These are phyloP conservation scores for Thinocorus orbignyianus DNA, from an alignment of 2,113 vertebrate genomes.

Conservation along the genomic window DNA sequence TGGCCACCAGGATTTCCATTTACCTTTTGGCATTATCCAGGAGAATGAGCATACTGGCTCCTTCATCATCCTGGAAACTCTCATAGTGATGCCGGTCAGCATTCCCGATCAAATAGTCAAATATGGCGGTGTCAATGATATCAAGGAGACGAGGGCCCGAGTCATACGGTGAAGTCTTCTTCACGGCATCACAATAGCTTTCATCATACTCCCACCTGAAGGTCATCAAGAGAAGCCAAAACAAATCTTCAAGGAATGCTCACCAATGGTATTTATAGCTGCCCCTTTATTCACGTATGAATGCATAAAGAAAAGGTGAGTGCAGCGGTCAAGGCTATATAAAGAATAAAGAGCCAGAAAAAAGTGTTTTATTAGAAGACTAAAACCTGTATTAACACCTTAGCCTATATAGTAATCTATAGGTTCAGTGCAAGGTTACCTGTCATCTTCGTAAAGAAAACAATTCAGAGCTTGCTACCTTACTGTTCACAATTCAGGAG, in stretches of 20 bases:
- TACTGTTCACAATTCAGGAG: background rate
- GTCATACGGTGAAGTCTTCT: constrained; percentile 96
- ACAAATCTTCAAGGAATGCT: background rate
- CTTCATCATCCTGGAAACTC: constrained; percentile 97
- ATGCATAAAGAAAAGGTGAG: background rate
- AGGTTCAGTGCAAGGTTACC: background rate
- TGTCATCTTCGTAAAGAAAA: background rate
- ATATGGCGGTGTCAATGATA: constrained; percentile 93
- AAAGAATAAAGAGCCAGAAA: background rate
- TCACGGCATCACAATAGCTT: constrained; percentile 96
- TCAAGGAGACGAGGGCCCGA: constrained; percentile 92
- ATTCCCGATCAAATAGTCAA: constrained; percentile 96
- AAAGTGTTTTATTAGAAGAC: background rate
- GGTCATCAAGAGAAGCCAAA: background rate
- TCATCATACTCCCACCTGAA: constrained; percentile 97
- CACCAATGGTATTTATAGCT: background rate
- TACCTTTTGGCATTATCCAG: constrained; percentile 98
- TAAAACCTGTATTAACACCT: background rate
- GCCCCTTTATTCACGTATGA: rapidly evolving
- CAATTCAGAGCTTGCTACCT: background rate
- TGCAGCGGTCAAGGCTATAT: background rate
- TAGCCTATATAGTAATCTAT: rapidly evolving
- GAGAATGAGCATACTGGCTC: constrained; percentile 97
- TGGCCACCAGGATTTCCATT: background rate
- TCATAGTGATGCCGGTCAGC: constrained; percentile 98